These are phyloP conservation scores for Menidia menidia DNA, from an alignment of 2,797 vertebrate species.

Conservation along the genomic window DNA sequence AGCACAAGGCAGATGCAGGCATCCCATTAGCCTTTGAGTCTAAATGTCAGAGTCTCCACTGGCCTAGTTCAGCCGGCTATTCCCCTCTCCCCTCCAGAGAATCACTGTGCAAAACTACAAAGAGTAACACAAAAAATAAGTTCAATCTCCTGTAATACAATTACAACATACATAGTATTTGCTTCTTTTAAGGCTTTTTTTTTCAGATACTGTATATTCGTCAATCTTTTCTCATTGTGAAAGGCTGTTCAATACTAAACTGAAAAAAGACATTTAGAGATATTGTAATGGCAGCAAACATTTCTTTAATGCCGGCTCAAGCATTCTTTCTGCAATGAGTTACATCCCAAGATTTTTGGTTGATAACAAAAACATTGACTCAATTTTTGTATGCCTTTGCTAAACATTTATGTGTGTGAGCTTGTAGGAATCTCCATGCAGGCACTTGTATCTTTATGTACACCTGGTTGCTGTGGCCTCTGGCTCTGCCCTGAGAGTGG, in stretches of 20 bases:
- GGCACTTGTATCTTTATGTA: not conserved
- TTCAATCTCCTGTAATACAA: conserved; percentile 61
- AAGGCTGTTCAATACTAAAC: conserved; percentile 4
- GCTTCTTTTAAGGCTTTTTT: conserved; percentile 18
- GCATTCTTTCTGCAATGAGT: not conserved
- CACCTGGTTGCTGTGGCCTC: conserved; percentile 27
- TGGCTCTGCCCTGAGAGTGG: conserved; percentile 51
- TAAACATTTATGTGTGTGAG: not conserved
- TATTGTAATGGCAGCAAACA: not conserved
- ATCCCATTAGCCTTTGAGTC: conserved; percentile 85
- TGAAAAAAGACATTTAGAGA: not conserved
- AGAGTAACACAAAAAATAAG: conserved; percentile 63
- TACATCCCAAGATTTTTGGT: no score
- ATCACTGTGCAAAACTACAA: conserved; percentile 58
- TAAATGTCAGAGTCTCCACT: conserved; percentile 82
- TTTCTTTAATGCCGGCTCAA: not conserved
- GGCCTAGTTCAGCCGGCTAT: conserved; percentile 77
- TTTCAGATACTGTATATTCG: conserved; percentile 39
- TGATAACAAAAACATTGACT: not conserved
- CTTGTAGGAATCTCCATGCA: not conserved
- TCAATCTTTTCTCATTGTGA: conserved; percentile 3
- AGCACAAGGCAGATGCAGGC: conserved; percentile 68
- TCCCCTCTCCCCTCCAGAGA: conserved; percentile 53
- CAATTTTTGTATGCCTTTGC: not conserved
- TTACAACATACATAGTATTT: conserved; percentile 38